Evolutionary conservation across 35 echinoderm and acorn worm genomes (phyloP).

Genomic region (Holothuria glaberrima): DNA sequence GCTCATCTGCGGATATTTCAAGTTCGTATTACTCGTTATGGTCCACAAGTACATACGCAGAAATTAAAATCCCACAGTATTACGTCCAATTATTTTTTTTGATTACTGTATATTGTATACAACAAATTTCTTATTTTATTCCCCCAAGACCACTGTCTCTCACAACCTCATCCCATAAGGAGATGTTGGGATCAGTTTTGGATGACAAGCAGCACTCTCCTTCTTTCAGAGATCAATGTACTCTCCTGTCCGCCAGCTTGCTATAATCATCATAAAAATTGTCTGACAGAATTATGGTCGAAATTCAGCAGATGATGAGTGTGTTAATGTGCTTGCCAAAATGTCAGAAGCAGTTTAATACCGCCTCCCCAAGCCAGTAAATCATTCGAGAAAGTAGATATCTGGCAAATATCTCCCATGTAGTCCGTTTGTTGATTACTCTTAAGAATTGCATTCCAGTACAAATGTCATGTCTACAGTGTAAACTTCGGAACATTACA

Average conservation of each 20-base stretch:
- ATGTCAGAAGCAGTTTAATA: constrained; percentile 36
- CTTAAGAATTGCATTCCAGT: no score
- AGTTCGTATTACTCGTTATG: background rate
- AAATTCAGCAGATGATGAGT: constrained; percentile 11
- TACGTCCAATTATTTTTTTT: background rate
- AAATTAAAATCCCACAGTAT: background rate
- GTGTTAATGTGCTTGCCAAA: constrained; percentile 51
- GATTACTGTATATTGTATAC: background rate
- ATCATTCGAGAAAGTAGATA: constrained; percentile 3
- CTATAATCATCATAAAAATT: constrained; percentile 52
- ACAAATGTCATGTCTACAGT: no score
- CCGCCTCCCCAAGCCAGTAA: constrained; percentile 31
- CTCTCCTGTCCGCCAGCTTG: constrained; percentile 7
- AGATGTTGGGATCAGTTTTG: no score
- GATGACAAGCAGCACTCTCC: no score
- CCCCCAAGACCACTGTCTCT: background rate
- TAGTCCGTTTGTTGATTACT: background rate
- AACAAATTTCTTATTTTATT: background rate
- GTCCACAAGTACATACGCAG: background rate
- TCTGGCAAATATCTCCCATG: constrained; percentile 8
- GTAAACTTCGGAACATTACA: no score
- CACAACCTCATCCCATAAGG: no score
- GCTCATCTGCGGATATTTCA: no score
- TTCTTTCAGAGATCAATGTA: constrained; percentile 30
- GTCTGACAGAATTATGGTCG: constrained; percentile 41